A percentile compares a stretch with the other conserved stretches of the same genome.
phyloP scores from a whole-genome alignment of 2,113 vertebrate genomes.

The Oryzias woworae region DNA sequence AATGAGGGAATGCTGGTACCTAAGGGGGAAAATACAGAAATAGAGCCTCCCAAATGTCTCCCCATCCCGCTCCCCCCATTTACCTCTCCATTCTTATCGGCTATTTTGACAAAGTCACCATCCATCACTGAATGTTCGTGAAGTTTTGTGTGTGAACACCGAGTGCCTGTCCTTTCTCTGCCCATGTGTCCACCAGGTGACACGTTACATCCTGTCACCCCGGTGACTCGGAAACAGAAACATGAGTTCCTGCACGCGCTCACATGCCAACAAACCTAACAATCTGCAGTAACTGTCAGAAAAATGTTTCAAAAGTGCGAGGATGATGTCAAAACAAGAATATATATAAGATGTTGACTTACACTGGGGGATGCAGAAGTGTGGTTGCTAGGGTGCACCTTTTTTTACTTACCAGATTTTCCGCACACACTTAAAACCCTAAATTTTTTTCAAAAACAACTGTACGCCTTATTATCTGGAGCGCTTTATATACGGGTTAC shows the following conservation, averaged over 20 bases:
- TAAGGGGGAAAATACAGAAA: constrained; percentile 33
- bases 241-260: background rate
- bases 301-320: background rate
- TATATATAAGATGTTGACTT: constrained; percentile 17
- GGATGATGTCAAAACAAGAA: constrained; percentile 7
- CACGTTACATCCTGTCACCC: constrained; percentile 54
- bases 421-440: no score
- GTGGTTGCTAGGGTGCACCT: no score
- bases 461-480: no score
- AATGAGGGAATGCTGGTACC: constrained; percentile 38
- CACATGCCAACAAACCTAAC: constrained; percentile 3
- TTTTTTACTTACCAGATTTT: no score
- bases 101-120: constrained; percentile 45
- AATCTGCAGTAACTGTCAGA: no score
- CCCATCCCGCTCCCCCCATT: constrained; percentile 9
- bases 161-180: constrained; percentile 43
- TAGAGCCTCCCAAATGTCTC: constrained; percentile 33
- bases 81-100: constrained; percentile 28
- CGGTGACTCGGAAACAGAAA: constrained; percentile 21
- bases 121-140: constrained; percentile 41
- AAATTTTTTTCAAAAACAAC: no score
- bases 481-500: no score
- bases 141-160: constrained; percentile 31
- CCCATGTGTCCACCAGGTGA: constrained; percentile 48
- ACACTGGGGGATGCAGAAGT: background rate